Conservation (phyloP, 2,113 vertebrate genomes). For the Danio rerio region DNA sequence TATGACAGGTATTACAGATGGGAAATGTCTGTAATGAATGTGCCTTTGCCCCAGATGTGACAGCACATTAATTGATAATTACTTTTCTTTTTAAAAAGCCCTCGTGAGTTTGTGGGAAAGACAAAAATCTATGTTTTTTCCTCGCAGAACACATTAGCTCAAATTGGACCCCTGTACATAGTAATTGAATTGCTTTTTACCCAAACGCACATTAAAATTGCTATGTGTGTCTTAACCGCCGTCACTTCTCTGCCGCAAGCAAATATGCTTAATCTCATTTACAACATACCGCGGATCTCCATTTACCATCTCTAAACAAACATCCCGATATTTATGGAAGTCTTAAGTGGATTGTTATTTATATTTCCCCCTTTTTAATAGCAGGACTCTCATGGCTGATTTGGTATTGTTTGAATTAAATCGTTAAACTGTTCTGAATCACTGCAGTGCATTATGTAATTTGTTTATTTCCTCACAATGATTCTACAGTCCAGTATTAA, state of each 20-base stretch:
- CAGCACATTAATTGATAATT: conserved; percentile 21
- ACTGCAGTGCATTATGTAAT: neutral
- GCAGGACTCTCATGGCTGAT: neutral
- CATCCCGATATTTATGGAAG: conserved; percentile 28
- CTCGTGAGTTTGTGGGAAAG: neutral
- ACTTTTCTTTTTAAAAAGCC: neutral
- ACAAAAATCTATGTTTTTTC: conserved; percentile 28
- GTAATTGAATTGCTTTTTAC: conserved; percentile 43
- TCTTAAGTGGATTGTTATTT: conserved; percentile 22
- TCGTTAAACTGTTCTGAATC: conserved; percentile 19
- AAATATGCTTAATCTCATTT: conserved; percentile 10
- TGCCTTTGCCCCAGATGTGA: conserved; percentile 11
- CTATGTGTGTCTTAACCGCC: conserved; percentile 20
- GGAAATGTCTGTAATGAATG: conserved; percentile 14
- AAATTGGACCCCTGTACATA: conserved; percentile 39
- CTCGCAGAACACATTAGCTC: conserved; percentile 26
- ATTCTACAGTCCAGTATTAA: conserved; percentile 3
- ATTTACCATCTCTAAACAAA: conserved; percentile 49
- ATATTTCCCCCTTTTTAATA: neutral
- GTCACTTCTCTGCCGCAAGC: conserved; percentile 28
- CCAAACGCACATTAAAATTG: conserved; percentile 43
- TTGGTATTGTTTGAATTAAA: conserved; percentile 22
- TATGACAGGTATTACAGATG: conserved; percentile 23
- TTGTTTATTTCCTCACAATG: neutral
- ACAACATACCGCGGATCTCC: conserved; percentile 22